Percentiles rank a stretch among this genome's conserved stretches.
phyloP scores from a whole-genome alignment of 2,888 invertebrate genomes.

The Smittia sp. region DNA sequence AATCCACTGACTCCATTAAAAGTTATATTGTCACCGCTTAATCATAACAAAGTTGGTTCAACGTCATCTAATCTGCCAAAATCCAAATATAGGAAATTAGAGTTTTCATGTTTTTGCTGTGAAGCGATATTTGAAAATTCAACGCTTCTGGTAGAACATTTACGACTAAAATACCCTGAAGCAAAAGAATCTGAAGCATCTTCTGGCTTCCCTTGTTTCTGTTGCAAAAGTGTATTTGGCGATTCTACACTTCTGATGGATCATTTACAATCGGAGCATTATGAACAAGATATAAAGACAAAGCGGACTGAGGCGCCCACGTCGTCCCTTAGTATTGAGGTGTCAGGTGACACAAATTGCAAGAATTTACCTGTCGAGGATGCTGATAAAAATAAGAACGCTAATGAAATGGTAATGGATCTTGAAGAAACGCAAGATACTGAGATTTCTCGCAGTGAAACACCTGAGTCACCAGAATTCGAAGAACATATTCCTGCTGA shows the following conservation, averaged over 20 bases:
- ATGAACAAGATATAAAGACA: no score
- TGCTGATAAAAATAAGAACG: constrained; percentile 27
- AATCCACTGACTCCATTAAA: not conserved
- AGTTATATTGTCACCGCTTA: constrained; percentile 23
- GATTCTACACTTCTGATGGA: constrained; percentile 50
- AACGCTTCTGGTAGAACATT: constrained; percentile 47
- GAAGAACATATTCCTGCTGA: constrained; percentile 36
- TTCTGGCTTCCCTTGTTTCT: constrained; percentile 43
- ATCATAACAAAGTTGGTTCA: not conserved
- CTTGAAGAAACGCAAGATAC: not conserved
- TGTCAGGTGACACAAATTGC: no score
- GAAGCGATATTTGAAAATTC: constrained; percentile 51
- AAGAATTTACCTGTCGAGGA: constrained; percentile 10
- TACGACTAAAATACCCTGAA: not conserved
- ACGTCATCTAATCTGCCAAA: not conserved
- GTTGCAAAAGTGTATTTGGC: constrained; percentile 49
- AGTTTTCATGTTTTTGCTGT: constrained; percentile 45
- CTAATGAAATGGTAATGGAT: constrained; percentile 21
- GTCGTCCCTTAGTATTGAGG: no score
- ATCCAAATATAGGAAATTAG: constrained; percentile 7
- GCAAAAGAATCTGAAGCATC: not conserved
- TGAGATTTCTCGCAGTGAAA: not conserved
- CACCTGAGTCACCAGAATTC: constrained; percentile 36
- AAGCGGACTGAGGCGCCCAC: no score
- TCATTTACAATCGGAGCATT: no score